Evolutionary conservation across 53 echinoderm and acorn worm genomes (phyloP), one percentile per base, ranked within the genome.

Genomic region (Hippasteria phrygiana): DNA sequence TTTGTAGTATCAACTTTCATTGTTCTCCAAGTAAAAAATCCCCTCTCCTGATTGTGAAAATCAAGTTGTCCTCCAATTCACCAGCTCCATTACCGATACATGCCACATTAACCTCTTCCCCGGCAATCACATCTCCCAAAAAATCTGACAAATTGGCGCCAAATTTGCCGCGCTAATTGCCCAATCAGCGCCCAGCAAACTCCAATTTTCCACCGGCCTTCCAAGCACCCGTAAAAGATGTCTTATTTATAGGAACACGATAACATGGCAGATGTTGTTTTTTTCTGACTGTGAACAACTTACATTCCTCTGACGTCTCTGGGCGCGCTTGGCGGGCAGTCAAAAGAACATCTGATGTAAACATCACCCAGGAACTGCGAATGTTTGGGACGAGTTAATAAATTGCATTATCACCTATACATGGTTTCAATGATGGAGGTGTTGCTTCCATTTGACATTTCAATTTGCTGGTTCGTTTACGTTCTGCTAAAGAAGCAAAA

Each of bases 351-450:
- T 29, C 33, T 27, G 75, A 75, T 50, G 14, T 24, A 29, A 48
- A 48, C 75, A 40, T 48, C 45, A 50, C n/a, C n/a, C 48, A 29
- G 75, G 38, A 71, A 36, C 8, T 37, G 13, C 43, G 24, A 71
- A 51, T 67, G 85, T 69, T 85, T 71, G n/a, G 50, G 47, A 20
- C 2, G 32, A 45, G 50, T 53, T 50, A 27, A 85, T 70, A 85
- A 85, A 85, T 85, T 85, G 22, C 85, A 85, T 85, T 85, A 85
- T 85, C 85, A 85, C 85, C 85, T 71, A 14, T 54, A 71, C 85
- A 85, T 47, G 50, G 70, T 70, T 48, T 83, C 31, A 12, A 35
- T 22, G 32, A 22, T 24, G 35, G 66, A 42, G 50, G 46, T 16
- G 70, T 8, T 38, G 22, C n/a, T 24, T 26, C 53, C 12, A 69